Evolutionary conservation across 2,888 invertebrate genomes (phyloP), one percentile per base, ranked within the genome.

Genomic region (Hecatera dysodea): DNA sequence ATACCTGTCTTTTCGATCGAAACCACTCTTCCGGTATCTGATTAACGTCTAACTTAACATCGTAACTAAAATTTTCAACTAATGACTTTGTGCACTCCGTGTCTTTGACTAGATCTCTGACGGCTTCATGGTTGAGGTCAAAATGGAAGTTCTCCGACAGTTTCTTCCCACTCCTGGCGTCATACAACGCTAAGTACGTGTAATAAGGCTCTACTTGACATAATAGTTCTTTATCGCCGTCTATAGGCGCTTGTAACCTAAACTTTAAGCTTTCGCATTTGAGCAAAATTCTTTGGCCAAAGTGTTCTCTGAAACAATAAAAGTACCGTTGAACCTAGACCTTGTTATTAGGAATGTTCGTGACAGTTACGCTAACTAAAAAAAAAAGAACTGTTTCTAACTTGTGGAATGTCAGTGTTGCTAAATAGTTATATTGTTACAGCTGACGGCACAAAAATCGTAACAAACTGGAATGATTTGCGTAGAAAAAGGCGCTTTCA

Each of bases 171-270:
- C 97, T 97, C 88, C 98, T 97, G 9, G 98, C 98, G 96, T 99
- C 99, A 93, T 98, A 99, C 53, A 99, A 94, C 69, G 98, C 98
- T 82, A 99, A 93, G 60, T 98, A 97, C 27, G 99, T 98, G 90
- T 98, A 98, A 94, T 99, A 99, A 0, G 99, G 99, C 91, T 99
- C 99, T 66, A 99, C 98, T 96, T 98, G 98, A 88, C 97, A 97
- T 68, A 98, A 90, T 65, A 97, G 96, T 83, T 98, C 98, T 78
- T 97, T 97, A 66, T 98, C 98, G 70, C 97, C 97, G 66, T 97
- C 97, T 81, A 98, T 96, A 5, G 97, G 97, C 71, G 98, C 98
- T 96, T 98, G 99, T 81, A 99, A 96, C 80, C 98, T 97, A 93
- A 99, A 98, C 90, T 97, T 97, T 83, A 99, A 96, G 87, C 97